Evolutionary conservation across 2,113 vertebrate genomes (phyloP).

Genomic region (Lethenteron reissneri): DNA sequence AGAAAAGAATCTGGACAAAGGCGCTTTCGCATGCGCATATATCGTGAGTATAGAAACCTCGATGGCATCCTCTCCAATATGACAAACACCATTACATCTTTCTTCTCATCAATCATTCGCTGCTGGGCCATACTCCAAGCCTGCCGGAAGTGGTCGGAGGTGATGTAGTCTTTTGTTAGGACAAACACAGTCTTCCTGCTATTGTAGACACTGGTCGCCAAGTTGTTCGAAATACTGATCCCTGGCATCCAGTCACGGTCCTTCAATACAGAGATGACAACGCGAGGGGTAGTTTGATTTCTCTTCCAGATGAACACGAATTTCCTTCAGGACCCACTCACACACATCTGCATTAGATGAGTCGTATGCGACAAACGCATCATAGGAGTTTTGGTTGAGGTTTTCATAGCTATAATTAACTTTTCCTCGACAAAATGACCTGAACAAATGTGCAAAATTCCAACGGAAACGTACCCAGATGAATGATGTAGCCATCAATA

Average conservation of each 20-base stretch:
- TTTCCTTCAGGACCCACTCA: slow-evolving; percentile 64
- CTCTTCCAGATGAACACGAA: slow-evolving; percentile 45
- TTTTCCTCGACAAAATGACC: slow-evolving; percentile 48
- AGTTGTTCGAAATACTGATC: slow-evolving; percentile 57
- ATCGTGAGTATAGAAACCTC: slow-evolving; percentile 19
- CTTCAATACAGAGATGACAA: slow-evolving; percentile 52
- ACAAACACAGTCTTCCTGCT: slow-evolving; percentile 80
- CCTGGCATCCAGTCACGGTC: slow-evolving; percentile 81
- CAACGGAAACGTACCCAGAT: slow-evolving; percentile 45
- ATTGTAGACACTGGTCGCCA: slow-evolving; percentile 67
- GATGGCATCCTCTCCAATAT: slow-evolving; percentile 51
- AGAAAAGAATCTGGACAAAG: slow-evolving; percentile 54
- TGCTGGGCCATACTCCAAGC: slow-evolving; percentile 82
- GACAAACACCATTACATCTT: slow-evolving; percentile 65
- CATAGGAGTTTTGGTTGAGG: slow-evolving; percentile 28
- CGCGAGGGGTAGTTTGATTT: slow-evolving; percentile 18
- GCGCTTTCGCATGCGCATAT: slow-evolving; percentile 48
- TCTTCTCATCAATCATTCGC: slow-evolving; percentile 64
- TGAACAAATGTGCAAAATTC: slow-evolving; percentile 79
- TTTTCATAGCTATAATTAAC: slow-evolving; percentile 31
- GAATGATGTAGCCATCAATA: slow-evolving; percentile 32
- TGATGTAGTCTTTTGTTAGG: slow-evolving; percentile 46
- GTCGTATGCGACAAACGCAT: slow-evolving; percentile 70
- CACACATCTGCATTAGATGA: slow-evolving; percentile 39
- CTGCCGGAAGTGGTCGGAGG: slow-evolving; percentile 46